Percentiles rank a stretch among this genome's conserved stretches.
phyloP scores from a whole-genome alignment of 2,797 vertebrate genomes.

The Eulemur coronatus region DNA sequence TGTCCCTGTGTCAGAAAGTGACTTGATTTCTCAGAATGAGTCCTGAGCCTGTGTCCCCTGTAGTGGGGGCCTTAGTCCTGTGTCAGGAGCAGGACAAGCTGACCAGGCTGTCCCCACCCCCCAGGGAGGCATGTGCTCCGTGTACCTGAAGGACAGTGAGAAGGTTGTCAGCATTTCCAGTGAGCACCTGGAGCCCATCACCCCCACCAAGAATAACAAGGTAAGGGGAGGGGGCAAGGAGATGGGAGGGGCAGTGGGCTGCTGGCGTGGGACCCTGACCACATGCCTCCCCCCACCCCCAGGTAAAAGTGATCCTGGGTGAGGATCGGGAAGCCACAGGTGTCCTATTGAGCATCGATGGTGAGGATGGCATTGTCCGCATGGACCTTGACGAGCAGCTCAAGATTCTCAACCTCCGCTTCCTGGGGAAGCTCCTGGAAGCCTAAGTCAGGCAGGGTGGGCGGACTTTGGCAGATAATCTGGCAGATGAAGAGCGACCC shows the following conservation, averaged over 20 bases:
- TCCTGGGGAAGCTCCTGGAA: conserved; percentile 93
- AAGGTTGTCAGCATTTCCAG: conserved; percentile 96
- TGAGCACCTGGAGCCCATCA: conserved; percentile 95
- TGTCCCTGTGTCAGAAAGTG: neutral
- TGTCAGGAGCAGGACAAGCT: neutral
- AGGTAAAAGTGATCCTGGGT: conserved; percentile 97
- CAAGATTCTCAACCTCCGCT: conserved; percentile 96
- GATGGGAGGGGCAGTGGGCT: neutral
- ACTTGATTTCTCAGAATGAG: neutral
- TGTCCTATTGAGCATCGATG: conserved; percentile 93
- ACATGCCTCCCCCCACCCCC: neutral
- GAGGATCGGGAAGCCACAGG: conserved; percentile 95
- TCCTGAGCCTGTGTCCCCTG: neutral
- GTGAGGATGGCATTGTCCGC: conserved; percentile 95
- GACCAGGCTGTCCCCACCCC: neutral
- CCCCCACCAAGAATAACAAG: conserved; percentile 96
- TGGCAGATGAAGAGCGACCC: neutral
- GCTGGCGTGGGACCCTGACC: neutral
- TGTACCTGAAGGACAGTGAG: conserved; percentile 94
- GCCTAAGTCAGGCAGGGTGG: conserved; percentile 74
- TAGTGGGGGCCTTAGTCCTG: neutral
- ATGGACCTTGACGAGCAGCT: conserved; percentile 95
- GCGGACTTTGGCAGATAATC: neutral
- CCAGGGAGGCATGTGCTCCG: conserved; percentile 95
- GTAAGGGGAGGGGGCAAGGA: conserved; percentile 77